These are phyloP conservation scores for Siniperca chuatsi DNA, from an alignment of 2,113 vertebrate genomes.

Conservation along the genomic window DNA sequence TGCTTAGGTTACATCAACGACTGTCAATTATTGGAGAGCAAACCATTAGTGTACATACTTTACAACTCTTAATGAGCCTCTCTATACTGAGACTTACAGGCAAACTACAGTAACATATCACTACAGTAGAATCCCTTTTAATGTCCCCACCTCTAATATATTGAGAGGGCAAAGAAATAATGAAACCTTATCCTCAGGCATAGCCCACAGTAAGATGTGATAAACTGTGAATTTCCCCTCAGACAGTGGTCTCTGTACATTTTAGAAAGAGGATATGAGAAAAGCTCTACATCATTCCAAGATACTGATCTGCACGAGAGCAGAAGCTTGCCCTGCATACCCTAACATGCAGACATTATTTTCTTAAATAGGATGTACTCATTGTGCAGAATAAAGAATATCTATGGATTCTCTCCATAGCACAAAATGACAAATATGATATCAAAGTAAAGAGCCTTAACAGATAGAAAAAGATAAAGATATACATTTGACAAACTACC, in stretches of 20 bases:
- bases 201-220: slow-evolving; percentile 20
- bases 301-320: slow-evolving; percentile 29
- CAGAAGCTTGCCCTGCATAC: slow-evolving; percentile 31
- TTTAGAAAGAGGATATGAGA: slow-evolving; percentile 33
- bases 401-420: slow-evolving; percentile 15
- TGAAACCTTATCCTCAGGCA: slow-evolving; percentile 34
- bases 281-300: slow-evolving; percentile 38
- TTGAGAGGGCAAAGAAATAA: slow-evolving; percentile 13
- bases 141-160: slow-evolving; percentile 15
- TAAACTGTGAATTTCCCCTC: slow-evolving; percentile 7
- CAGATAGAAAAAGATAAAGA: slow-evolving; percentile 29
- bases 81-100: not conserved
- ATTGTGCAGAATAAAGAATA: slow-evolving; percentile 34
- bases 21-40: slow-evolving; percentile 23
- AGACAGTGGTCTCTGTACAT: slow-evolving; percentile 18
- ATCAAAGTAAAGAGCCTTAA: slow-evolving; percentile 15
- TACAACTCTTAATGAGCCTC: slow-evolving; percentile 36
- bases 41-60: slow-evolving; percentile 20
- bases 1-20: slow-evolving; percentile 27
- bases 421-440: slow-evolving; percentile 32
- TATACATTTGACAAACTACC: slow-evolving; percentile 43
- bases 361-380: slow-evolving; percentile 29
- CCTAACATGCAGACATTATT: not conserved
- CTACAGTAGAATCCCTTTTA: not conserved
- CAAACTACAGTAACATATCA: slow-evolving; percentile 30